Conservation (phyloP, 92 coral and sea anemone species). For the Umimayanthus chanpuru region DNA sequence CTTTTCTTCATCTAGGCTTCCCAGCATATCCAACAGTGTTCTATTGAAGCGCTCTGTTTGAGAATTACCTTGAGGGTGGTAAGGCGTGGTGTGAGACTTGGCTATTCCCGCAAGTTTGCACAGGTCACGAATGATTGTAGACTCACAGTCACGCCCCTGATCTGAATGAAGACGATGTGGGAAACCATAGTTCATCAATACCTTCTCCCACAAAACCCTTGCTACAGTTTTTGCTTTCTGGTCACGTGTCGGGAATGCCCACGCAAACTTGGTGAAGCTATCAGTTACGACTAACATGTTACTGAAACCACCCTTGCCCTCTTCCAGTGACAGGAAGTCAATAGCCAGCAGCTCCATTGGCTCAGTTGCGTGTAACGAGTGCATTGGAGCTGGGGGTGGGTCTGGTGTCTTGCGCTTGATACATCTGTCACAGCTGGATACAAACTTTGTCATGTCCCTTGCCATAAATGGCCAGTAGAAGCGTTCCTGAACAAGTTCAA, state of each 20-base stretch:
- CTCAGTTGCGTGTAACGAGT: no score
- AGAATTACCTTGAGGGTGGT: conserved; percentile 60
- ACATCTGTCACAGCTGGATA: no score
- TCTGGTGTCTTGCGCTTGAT: conserved; percentile 50
- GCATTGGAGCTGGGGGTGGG: no score
- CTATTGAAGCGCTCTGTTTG: conserved; percentile 49
- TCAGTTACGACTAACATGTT: conserved; percentile 29
- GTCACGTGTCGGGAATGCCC: conserved; percentile 43
- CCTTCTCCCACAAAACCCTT: no score
- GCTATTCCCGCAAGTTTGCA: conserved; percentile 42
- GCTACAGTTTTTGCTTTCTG: conserved; percentile 32
- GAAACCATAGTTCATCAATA: no score
- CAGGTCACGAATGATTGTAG: no score
- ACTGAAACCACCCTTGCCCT: no score
- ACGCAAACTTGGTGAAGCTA: conserved; percentile 47
- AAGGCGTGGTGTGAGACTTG: conserved; percentile 55
- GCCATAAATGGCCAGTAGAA: conserved; percentile 63
- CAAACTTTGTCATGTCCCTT: no score
- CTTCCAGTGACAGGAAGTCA: no score
- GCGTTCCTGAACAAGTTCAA: conserved; percentile 51
- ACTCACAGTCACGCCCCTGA: conserved; percentile 48
- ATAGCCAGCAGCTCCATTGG: conserved; percentile 39
- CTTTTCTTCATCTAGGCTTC: no score
- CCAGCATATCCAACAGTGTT: no score
- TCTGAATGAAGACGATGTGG: conserved; percentile 10